Conservation (phyloP, 2,888 invertebrate species). For the Tinea semifulvella region DNA sequence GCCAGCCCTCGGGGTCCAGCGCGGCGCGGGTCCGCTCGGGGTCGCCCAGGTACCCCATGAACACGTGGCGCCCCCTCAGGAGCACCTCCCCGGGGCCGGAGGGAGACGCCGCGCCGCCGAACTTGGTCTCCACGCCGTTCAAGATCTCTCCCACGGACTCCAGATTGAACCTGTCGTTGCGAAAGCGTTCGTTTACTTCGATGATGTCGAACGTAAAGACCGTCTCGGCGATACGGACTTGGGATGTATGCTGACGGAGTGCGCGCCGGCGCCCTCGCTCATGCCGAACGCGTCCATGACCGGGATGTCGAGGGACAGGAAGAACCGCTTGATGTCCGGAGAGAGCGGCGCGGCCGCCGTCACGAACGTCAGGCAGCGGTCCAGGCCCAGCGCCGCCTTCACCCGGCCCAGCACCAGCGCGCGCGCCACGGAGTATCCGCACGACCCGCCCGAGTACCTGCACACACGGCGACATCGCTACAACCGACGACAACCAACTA, state of each 20-base stretch:
- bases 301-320: constrained; percentile 85
- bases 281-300: constrained; percentile 89
- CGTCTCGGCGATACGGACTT: constrained; percentile 47
- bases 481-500: too few relatives aligned
- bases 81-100: constrained; percentile 87
- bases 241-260: constrained; percentile 69
- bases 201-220: too few relatives aligned
- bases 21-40: constrained; percentile 79
- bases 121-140: constrained; percentile 74
- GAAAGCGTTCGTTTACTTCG: background rate
- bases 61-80: constrained; percentile 86
- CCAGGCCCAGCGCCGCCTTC: constrained; percentile 79
- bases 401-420: constrained; percentile 82
- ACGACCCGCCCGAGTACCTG: constrained; percentile 59
- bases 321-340: constrained; percentile 85
- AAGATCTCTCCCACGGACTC: constrained; percentile 78
- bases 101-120: constrained; percentile 71
- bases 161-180: constrained; percentile 62
- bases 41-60: constrained; percentile 89
- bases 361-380: constrained; percentile 72
- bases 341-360: constrained; percentile 90
- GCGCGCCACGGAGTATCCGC: constrained; percentile 82
- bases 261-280: constrained; percentile 87
- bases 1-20: constrained; percentile 85
- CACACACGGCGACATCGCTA: too few relatives aligned